Evolutionary conservation across 53 echinoderm and acorn worm species (phyloP), one percentile per base, ranked within the genome.

Genomic region (Pentamera pediparva): DNA sequence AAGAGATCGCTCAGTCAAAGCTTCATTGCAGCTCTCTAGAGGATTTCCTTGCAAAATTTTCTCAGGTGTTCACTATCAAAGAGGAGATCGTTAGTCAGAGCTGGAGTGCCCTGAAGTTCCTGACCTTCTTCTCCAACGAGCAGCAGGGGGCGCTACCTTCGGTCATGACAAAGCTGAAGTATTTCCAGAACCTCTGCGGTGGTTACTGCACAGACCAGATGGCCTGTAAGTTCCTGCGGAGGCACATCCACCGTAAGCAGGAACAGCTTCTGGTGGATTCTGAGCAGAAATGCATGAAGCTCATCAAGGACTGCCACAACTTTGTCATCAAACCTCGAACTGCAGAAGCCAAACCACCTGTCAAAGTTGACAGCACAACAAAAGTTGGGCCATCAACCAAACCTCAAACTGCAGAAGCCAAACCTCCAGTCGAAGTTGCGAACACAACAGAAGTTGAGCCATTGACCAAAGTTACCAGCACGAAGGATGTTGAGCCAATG

Each of bases 111-210:
- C 15, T 67, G 25, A 40, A 67, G 43, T 67, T 67, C 45, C 45
- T 3, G 9, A 41, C 67, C 6, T 67, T 67, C 47, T 67, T 67
- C 31, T 13, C 12, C 7, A 25, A 67, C 18, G 67, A 67, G 29
- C 40, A 67, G 18, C 29, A 39, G 28, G 41, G 47, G 18, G 39
- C 67, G 21, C 12, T n/a, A 13, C 45, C 41, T 22, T 67, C 67
- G 2, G 67, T 41, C 15, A 17, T 67, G 27, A 39, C 40, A 15
- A 67, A 67, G 27, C 30, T 67, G 18, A 67, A 41, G 15, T 67
- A 67, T 45, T 67, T 67, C 18, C 41, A 41, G 32, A 27, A 67
- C 43, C 22, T 67, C 20, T 67, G 67, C 45, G 67, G 67, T 2
- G 67, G 28, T 67, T 11, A 41, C 67, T 40, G 67, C 31, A 28